A percentile compares a stretch with the other conserved stretches of the same genome.
Conservation (phyloP, 2,113 vertebrate species). For the Tympanuchus pallidicinctus region DNA sequence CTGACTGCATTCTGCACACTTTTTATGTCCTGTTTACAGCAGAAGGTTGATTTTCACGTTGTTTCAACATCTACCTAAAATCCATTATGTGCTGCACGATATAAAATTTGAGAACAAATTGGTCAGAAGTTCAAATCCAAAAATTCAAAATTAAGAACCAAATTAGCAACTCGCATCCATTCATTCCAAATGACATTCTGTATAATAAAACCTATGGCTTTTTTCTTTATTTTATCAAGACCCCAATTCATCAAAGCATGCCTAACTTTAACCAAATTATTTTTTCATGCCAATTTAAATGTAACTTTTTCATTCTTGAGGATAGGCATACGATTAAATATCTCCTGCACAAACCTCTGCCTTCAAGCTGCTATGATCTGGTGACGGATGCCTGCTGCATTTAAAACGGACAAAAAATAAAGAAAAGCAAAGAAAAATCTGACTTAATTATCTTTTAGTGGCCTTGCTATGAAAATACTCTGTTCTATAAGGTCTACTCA, state of each 20-base stretch:
- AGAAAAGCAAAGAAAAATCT: conserved; percentile 60
- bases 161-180: not conserved
- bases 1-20: not conserved
- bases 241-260: conserved; percentile 17
- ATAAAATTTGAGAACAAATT: not conserved
- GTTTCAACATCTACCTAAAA: not conserved
- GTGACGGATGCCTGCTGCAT: conserved; percentile 49
- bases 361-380: conserved; percentile 28
- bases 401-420: conserved; percentile 48
- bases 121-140: not conserved
- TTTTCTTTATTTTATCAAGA: conserved; percentile 11
- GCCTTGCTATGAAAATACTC: conserved; percentile 55
- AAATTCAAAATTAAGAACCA: not conserved
- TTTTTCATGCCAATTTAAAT: conserved; percentile 40
- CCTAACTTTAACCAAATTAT: conserved; percentile 53
- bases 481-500: conserved; percentile 9
- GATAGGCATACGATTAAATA: conserved; percentile 44
- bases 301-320: conserved; percentile 40
- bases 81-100: not conserved
- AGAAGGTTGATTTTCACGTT: not conserved
- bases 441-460: conserved; percentile 49
- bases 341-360: conserved; percentile 42
- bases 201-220: not conserved
- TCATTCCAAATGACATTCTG: conserved; percentile 35
- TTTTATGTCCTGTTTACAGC: not conserved